Evolutionary conservation across 2,888 invertebrate genomes (phyloP).

Genomic region (Nasonia oneida): DNA sequence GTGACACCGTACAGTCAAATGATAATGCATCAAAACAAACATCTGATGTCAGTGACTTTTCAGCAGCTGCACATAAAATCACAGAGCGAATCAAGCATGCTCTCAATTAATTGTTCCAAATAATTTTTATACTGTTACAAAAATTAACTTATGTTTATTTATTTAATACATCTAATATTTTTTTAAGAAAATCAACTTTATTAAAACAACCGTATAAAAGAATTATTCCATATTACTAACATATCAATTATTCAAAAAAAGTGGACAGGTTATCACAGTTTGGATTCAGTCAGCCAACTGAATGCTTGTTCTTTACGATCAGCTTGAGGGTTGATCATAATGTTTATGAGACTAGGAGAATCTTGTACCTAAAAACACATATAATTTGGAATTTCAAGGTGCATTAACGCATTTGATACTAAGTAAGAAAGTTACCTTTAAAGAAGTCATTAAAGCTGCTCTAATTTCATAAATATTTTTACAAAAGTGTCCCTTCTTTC

Average conservation of each 20-base stretch:
- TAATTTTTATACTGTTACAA: constrained; percentile 29
- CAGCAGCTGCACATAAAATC: constrained; percentile 37
- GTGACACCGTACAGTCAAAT: not conserved
- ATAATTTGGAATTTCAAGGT: constrained; percentile 12
- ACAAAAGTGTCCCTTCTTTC: constrained; percentile 89
- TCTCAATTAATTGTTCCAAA: not conserved
- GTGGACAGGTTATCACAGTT: constrained; percentile 82
- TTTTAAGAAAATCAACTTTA: constrained; percentile 33
- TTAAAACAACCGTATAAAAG: constrained; percentile 39
- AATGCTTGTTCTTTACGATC: constrained; percentile 95
- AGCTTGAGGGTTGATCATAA: constrained; percentile 92
- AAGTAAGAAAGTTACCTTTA: constrained; percentile 79
- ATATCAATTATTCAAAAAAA: constrained; percentile 26
- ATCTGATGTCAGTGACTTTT: constrained; percentile 9
- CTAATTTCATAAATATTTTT: constrained; percentile 88
- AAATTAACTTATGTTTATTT: constrained; percentile 20
- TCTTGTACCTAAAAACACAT: constrained; percentile 81
- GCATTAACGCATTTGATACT: constrained; percentile 61
- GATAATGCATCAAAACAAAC: not conserved
- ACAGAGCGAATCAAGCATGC: constrained; percentile 2
- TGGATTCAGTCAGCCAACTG: constrained; percentile 95
- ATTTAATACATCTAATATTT: constrained; percentile 8
- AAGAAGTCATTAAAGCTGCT: constrained; percentile 84
- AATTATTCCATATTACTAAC: not conserved
- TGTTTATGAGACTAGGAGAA: constrained; percentile 93